phyloP scores from a whole-genome alignment of 1,140 invertebrate species.

The Sminthurinus signatus region DNA sequence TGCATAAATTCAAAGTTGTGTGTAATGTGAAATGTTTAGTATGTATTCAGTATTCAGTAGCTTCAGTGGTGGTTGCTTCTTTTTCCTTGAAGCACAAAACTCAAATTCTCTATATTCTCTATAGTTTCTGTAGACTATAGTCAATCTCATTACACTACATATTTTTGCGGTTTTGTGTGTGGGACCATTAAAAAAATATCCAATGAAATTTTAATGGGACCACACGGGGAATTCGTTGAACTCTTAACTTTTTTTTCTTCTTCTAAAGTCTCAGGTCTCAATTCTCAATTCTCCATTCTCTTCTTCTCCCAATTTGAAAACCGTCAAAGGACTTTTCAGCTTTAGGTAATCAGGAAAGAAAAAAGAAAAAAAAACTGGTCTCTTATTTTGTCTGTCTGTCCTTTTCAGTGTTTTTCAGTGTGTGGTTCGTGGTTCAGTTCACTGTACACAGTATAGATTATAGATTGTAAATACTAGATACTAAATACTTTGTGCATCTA shows the following conservation, averaged over 20 bases:
- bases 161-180: constrained; percentile 5
- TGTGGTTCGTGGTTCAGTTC: too few species aligned
- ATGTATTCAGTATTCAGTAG: not conserved
- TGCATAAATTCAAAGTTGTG: too few species aligned
- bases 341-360: not conserved
- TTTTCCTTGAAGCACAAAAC: not conserved
- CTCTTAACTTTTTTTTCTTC: too few species aligned
- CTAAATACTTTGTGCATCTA: too few species aligned
- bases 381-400: too few species aligned
- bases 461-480: too few species aligned
- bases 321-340: not conserved
- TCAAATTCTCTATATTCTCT: not conserved
- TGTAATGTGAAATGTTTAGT: too few species aligned
- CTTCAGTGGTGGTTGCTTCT: not conserved
- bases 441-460: too few species aligned
- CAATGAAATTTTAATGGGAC: constrained; percentile 14
- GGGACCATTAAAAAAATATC: constrained; percentile 2
- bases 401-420: too few species aligned
- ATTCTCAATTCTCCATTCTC: too few species aligned
- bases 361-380: not conserved
- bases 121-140: not conserved
- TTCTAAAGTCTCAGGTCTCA: too few species aligned
- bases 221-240: constrained; percentile 13
- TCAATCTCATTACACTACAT: not conserved
- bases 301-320: too few species aligned